Percentiles rank a stretch among this genome's conserved stretches.
These are phyloP conservation scores for Leucoptera coffeella DNA, from an alignment of 2,888 invertebrate genomes.

Conservation along the genomic window DNA sequence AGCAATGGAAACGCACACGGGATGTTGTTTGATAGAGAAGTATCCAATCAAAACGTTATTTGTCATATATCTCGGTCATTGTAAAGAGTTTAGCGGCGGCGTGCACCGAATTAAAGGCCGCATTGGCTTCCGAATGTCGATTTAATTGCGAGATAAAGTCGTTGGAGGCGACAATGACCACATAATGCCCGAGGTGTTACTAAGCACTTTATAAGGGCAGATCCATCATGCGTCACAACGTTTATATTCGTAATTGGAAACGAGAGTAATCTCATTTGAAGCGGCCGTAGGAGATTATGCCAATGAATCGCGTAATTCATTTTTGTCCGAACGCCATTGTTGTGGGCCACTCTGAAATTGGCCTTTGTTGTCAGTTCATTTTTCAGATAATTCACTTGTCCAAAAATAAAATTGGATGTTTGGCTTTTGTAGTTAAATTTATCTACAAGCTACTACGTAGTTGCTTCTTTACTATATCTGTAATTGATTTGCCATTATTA, in stretches of 20 bases:
- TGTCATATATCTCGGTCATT: slow-evolving; percentile 45
- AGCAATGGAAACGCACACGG: slow-evolving; percentile 9
- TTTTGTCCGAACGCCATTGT: background rate
- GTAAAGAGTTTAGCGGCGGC: slow-evolving; percentile 39
- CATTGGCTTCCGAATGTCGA: slow-evolving; percentile 50
- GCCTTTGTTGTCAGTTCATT: too few species aligned
- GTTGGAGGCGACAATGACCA: slow-evolving; percentile 24
- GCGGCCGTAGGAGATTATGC: too few species aligned
- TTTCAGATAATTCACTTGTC: too few species aligned
- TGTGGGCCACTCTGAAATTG: too few species aligned
- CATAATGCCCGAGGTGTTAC: slow-evolving; percentile 44
- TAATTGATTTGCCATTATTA: too few species aligned
- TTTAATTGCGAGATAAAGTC: slow-evolving; percentile 51
- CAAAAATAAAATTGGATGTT: too few species aligned
- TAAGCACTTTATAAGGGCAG: slow-evolving; percentile 24
- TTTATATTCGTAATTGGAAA: slow-evolving; percentile 22
- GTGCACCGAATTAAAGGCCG: slow-evolving; percentile 37
- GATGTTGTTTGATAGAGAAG: slow-evolving; percentile 17
- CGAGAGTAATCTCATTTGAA: too few species aligned
- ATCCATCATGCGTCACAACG: too few species aligned
- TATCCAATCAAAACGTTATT: slow-evolving; percentile 48
- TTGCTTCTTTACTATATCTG: too few species aligned
- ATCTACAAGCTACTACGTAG: too few species aligned
- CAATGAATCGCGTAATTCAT: slow-evolving; percentile 1
- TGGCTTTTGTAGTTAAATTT: too few species aligned